These are phyloP conservation scores for Rhegmatorhina hoffmannsi DNA, from an alignment of 2,113 vertebrate genomes.

Conservation along the genomic window DNA sequence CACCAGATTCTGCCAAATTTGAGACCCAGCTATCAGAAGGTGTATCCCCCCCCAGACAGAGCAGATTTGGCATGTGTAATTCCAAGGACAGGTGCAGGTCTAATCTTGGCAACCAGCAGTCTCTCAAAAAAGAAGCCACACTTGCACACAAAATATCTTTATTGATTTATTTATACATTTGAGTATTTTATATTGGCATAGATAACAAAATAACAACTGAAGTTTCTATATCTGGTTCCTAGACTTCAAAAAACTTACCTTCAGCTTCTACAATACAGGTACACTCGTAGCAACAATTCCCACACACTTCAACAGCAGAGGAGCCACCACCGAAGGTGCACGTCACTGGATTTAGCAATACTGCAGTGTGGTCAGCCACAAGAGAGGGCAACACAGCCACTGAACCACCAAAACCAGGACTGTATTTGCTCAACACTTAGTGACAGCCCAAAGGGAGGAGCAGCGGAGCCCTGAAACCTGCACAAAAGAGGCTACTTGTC, in stretches of 20 bases:
- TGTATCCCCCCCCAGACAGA: not conserved
- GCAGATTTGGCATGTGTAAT: accelerated
- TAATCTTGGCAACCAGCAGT: not conserved
- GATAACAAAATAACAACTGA: not conserved
- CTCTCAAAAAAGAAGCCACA: not conserved
- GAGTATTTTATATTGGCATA: not conserved
- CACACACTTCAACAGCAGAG: not conserved
- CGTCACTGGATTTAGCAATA: accelerated
- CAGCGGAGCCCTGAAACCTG: not conserved
- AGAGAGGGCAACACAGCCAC: not conserved
- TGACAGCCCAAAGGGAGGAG: not conserved
- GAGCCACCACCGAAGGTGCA: not conserved
- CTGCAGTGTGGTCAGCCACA: not conserved
- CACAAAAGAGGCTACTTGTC: not conserved
- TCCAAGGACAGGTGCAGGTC: accelerated
- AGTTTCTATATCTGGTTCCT: not conserved
- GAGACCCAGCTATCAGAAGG: not conserved
- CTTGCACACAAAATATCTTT: not conserved
- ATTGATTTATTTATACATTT: not conserved
- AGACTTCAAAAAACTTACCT: conserved; percentile 31
- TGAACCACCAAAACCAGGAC: accelerated
- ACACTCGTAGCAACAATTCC: not conserved
- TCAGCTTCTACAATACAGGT: not conserved
- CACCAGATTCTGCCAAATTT: too few relatives aligned
- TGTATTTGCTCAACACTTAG: not conserved